Evolutionary conservation across 2,888 invertebrate species (phyloP).

Genomic region (Agrochola lota): DNA sequence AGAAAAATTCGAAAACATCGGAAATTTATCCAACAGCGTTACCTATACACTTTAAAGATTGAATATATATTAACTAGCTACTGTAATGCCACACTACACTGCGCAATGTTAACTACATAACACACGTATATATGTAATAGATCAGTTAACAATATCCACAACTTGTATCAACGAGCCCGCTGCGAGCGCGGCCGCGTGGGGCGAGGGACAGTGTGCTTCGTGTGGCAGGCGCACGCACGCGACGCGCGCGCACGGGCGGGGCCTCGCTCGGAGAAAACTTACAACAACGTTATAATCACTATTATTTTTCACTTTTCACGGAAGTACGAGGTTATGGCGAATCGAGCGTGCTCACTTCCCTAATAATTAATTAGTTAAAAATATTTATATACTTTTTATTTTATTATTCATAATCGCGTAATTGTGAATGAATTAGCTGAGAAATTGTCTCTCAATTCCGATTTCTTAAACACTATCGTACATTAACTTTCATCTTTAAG

Average conservation of each 20-base stretch:
- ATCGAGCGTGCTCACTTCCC: conserved; percentile 71
- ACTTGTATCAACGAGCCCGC: conserved; percentile 69
- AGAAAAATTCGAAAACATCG: conserved; percentile 80
- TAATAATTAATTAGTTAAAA: conserved; percentile 66
- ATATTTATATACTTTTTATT: conserved; percentile 61
- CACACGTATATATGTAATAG: conserved; percentile 82
- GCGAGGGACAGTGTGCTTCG: no score
- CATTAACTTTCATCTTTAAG: conserved; percentile 80
- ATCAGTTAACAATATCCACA: conserved; percentile 80
- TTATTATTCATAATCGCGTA: conserved; percentile 64
- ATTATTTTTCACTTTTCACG: conserved; percentile 71
- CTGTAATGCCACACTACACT: conserved; percentile 81
- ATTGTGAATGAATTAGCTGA: conserved; percentile 68
- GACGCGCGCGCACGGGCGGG: conserved; percentile 37
- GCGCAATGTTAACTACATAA: conserved; percentile 87
- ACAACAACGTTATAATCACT: conserved; percentile 71
- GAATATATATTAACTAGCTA: conserved; percentile 87
- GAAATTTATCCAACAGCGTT: conserved; percentile 77
- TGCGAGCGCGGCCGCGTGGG: conserved; percentile 1
- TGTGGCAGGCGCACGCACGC: no score
- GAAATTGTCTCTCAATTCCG: conserved; percentile 83
- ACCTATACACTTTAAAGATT: conserved; percentile 85
- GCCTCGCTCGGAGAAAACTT: conserved; percentile 69
- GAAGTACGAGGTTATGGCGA: conserved; percentile 77
- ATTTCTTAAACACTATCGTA: conserved; percentile 83